phyloP scores from a whole-genome alignment of 2,888 invertebrate species.

The Eustalomyia histrio region DNA sequence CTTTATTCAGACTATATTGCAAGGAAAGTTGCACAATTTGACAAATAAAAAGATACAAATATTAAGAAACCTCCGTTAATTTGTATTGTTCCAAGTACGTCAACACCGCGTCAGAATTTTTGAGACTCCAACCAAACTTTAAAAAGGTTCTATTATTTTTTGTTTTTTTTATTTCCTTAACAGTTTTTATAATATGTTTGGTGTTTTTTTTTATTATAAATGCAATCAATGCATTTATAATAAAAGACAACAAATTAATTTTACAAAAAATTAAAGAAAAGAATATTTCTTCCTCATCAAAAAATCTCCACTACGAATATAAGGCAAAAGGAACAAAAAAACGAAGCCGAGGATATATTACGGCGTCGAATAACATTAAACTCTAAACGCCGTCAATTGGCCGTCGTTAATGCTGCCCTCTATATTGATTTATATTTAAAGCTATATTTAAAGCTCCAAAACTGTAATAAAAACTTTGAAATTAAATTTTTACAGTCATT shows the following conservation, averaged over 20 bases:
- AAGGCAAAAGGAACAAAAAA: constrained; percentile 33
- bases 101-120: constrained; percentile 44
- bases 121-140: constrained; percentile 17
- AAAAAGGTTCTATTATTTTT: no score
- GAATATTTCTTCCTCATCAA: constrained; percentile 60
- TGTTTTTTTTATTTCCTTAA: not conserved
- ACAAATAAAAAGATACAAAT: constrained; percentile 21
- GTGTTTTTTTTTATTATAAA: constrained; percentile 40
- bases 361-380: not conserved
- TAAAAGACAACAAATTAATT: constrained; percentile 62
- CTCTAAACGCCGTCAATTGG: constrained; percentile 13
- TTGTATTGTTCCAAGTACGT: constrained; percentile 29
- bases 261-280: constrained; percentile 62
- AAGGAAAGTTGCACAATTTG: constrained; percentile 10
- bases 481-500: no score
- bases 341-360: constrained; percentile 28
- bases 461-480: no score
- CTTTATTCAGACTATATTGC: not conserved
- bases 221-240: constrained; percentile 54
- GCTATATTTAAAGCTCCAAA: no score
- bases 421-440: no score
- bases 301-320: constrained; percentile 58
- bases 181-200: not conserved
- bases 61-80: constrained; percentile 42
- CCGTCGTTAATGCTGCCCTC: no score